Evolutionary conservation across 37 sponge, comb jelly and placozoan genomes (phyloP), one percentile per base, ranked within the genome.

Genomic region (Oopsacas minuta): DNA sequence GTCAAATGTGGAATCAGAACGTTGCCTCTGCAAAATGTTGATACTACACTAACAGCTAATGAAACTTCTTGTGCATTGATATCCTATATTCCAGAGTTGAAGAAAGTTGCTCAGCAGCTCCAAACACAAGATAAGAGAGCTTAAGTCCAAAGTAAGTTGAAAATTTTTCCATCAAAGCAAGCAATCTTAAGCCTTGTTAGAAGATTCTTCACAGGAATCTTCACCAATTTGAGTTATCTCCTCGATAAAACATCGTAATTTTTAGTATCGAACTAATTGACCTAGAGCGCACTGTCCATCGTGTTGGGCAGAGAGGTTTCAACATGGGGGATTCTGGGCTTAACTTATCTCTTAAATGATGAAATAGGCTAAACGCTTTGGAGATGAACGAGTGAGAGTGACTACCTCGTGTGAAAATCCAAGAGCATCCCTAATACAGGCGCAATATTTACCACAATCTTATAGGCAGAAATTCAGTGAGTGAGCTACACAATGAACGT

Each of bases 141-240:
- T 92, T 89, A 22, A 93, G 81, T 0, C 94, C 91, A 88, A 87
- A 93, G 82, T 37, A 89, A 23, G 88, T 89, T 23, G 37, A 23
- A 86, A 90, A 90, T 36, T 87, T 86, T 36, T 88, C 85, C 83
- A 90, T 84, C 25, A 51, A 22, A 28, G 82, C 36, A 0, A 86
- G 38, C 32, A 86, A 39, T 22, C 91, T 85, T 5, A 37, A 35
- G 37, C 61, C 20, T 23, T 86, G 28, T 61, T 75, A 35, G 83
- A 38, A 0, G 88, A 39, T 85, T 86, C 87, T 36, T 75, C 81
- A 46, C 39, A 32, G 20, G 88, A 39, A 20, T 53, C 82, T 17
- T 17, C 51, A 52, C 88, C 88, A 52, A 86, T n/a, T n/a, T n/a
- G n/a, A n/a, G n/a, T n/a, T n/a, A n/a, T n/a, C n/a, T n/a, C n/a